phyloP scores from a whole-genome alignment of 1,140 invertebrate genomes.

The Saxidomus purpurata region DNA sequence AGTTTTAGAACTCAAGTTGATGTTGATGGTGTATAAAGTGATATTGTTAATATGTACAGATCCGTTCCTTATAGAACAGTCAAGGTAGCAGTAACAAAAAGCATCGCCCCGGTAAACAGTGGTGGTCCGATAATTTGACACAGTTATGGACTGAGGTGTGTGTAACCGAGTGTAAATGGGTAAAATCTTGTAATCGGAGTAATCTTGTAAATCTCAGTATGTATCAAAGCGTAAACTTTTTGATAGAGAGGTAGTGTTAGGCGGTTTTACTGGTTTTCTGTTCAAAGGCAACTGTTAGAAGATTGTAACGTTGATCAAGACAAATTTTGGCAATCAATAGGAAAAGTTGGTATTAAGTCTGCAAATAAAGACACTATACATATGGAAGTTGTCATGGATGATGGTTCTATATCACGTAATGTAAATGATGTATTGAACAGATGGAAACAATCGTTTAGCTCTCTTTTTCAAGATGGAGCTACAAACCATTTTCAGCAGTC shows the following conservation, averaged over 20 bases:
- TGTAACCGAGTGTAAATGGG: neutral
- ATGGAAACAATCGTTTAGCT: conserved; percentile 35
- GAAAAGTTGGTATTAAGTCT: conserved; percentile 25
- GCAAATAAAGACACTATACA: neutral
- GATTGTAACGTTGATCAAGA: conserved; percentile 32
- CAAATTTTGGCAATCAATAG: conserved; percentile 32
- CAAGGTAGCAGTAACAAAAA: neutral
- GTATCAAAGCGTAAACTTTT: conserved; percentile 21
- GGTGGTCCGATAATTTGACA: conserved; percentile 21
- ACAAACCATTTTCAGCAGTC: no score
- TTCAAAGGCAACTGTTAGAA: conserved; percentile 20
- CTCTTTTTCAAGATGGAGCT: conserved; percentile 6
- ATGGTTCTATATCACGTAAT: neutral
- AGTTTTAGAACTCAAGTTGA: neutral
- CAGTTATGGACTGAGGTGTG: conserved; percentile 12
- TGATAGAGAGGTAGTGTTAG: conserved; percentile 35
- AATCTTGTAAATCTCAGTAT: conserved; percentile 26
- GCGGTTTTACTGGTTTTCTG: conserved; percentile 25
- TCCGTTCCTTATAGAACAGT: conserved; percentile 9
- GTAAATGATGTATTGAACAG: conserved; percentile 16
- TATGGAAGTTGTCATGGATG: conserved; percentile 19
- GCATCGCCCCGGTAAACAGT: conserved; percentile 15
- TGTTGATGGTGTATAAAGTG: conserved; percentile 25
- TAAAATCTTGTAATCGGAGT: neutral
- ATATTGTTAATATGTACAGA: conserved; percentile 15